A percentile compares a stretch with the other conserved stretches of the same genome.
Conservation (phyloP, 2,888 invertebrate species). For the Lasioglossum calceatum region DNA sequence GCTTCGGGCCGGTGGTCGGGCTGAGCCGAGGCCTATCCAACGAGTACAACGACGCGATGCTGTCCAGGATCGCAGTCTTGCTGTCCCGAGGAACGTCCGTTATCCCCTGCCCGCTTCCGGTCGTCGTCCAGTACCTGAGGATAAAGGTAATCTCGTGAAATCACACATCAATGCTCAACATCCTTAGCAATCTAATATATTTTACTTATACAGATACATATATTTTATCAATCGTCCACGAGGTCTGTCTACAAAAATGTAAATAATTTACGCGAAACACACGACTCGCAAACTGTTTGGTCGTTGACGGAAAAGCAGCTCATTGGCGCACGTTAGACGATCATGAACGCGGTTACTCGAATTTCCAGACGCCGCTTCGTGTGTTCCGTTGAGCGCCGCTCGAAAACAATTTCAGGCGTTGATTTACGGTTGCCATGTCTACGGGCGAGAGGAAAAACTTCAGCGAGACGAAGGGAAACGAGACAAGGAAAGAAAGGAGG, state of each 20-base stretch:
- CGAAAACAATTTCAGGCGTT: conserved; percentile 76
- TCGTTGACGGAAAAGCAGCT: not conserved
- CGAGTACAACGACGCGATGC: conserved; percentile 79
- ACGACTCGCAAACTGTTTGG: not conserved
- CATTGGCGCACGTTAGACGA: not conserved
- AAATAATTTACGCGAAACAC: not conserved
- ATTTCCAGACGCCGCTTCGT: conserved; percentile 32
- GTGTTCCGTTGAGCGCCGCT: conserved; percentile 51
- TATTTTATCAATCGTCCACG: not conserved
- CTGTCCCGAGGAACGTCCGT: conserved; percentile 75
- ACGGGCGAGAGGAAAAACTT: conserved; percentile 21
- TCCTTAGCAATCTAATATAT: not conserved
- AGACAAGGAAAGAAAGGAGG: not conserved
- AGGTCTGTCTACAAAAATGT: not conserved
- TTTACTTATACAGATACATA: too few species aligned
- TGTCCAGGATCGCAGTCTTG: conserved; percentile 80
- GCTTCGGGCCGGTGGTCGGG: conserved; percentile 60
- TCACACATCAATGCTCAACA: not conserved
- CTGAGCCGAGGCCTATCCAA: conserved; percentile 72
- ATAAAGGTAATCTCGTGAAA: not conserved
- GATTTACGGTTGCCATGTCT: conserved; percentile 72
- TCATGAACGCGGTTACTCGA: conserved; percentile 20
- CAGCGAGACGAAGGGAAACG: not conserved
- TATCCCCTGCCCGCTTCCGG: conserved; percentile 61
- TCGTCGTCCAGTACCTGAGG: conserved; percentile 79